phyloP scores from a whole-genome alignment of 2,797 vertebrate species.

The Sebastiscus tertius region DNA sequence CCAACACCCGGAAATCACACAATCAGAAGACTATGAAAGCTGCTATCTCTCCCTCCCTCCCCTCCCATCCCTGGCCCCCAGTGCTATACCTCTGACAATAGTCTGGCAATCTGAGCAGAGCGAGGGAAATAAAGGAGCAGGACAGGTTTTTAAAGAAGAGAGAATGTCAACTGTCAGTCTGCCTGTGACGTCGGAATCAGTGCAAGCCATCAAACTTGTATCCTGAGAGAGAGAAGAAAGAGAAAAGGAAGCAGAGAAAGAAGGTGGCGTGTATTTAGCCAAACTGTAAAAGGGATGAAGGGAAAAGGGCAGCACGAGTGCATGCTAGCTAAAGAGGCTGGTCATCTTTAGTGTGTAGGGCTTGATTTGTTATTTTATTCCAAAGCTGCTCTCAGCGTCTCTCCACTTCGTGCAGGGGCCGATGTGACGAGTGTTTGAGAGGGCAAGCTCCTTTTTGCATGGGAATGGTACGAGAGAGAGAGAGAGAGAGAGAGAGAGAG shows the following conservation, averaged over 20 bases:
- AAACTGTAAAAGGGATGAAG: slow-evolving; percentile 32
- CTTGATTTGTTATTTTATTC: slow-evolving; percentile 58
- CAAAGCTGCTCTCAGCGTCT: slow-evolving; percentile 52
- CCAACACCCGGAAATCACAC: slow-evolving; percentile 56
- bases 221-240: slow-evolving; percentile 48
- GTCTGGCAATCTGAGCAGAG: slow-evolving; percentile 72
- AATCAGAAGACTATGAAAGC: slow-evolving; percentile 64
- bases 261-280: slow-evolving; percentile 35
- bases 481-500: slow-evolving; percentile 13
- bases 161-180: slow-evolving; percentile 90
- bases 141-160: slow-evolving; percentile 79
- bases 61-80: background rate
- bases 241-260: slow-evolving; percentile 32
- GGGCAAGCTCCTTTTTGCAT: slow-evolving; percentile 28
- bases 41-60: slow-evolving; percentile 55
- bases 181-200: slow-evolving; percentile 71
- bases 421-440: slow-evolving; percentile 37
- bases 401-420: slow-evolving; percentile 34
- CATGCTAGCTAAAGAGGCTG: slow-evolving; percentile 40
- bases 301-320: slow-evolving; percentile 44
- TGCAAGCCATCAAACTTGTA: slow-evolving; percentile 65
- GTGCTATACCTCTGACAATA: slow-evolving; percentile 76
- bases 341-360: slow-evolving; percentile 48
- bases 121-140: slow-evolving; percentile 70
- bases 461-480: slow-evolving; percentile 7